Base-by-base conservation (phyloP, 2,113 vertebrate genomes). In the Picathartes gymnocephalus region DNA sequence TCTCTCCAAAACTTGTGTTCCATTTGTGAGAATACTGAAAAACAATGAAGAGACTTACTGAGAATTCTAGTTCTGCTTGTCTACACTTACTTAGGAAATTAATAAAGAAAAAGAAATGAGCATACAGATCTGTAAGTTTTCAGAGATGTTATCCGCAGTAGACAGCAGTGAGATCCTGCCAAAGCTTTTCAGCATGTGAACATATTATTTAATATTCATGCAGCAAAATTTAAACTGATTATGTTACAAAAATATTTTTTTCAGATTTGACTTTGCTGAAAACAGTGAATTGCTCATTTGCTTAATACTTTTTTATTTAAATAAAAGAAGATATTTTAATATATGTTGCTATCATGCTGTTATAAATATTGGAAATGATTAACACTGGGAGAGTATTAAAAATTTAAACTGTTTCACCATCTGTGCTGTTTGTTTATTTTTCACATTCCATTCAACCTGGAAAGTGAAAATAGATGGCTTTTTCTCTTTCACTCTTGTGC, bases 361-460 rank as follows among this genome's bases (percentile, higher is more conserved):
- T 89, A 83, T 47, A 93, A 95, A 93, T 81, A 95, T 91, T 4
- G 8, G 78, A 92, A 88, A 94, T 88, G 0, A 95, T 88, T 90
- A 96, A 80, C 90, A 95, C 45, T 77, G 56, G 22, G 78, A 82
- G 62, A 95, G 35, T 80, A 96, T 90, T 91, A 89, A 90, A 92
- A 95, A 90, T 80, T 80, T 94, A 88, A 95, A 95, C 94, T 92
- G 94, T 81, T 95, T 76, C 40, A 93, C 95, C 95, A 95, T 95
- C 94, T 97, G 94, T 95, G 61, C 91, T 87, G 74, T 96, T 96
- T 94, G 94, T 97, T 96, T 95, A 88, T 94, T 94, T 95, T 96
- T 94, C 94, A 94, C 90, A 92, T 97, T 96, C 88, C 40, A 51
- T 90, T 93, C 90, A 88, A n/a, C 62, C 66, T 94, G 85, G 68